Evolutionary conservation across 1,140 invertebrate species (phyloP).

Genomic region (Zeugodacus cucurbitae): DNA sequence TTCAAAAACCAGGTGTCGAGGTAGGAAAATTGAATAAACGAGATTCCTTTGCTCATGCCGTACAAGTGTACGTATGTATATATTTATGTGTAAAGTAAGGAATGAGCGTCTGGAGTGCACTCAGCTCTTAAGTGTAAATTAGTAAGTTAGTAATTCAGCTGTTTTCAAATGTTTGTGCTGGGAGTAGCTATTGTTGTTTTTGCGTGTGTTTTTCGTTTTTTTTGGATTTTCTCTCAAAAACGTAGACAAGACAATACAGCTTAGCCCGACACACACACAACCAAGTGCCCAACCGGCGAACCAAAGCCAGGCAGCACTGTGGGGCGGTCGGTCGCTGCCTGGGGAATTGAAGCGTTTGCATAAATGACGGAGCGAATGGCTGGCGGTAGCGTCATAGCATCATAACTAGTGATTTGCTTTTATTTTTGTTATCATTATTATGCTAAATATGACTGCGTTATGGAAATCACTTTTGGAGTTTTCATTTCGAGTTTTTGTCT

Average conservation of each 20-base stretch:
- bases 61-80: background rate
- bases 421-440: constrained; percentile 38
- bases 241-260: background rate
- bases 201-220: background rate
- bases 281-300: background rate
- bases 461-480: constrained; percentile 36
- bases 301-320: background rate
- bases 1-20: background rate
- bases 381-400: background rate
- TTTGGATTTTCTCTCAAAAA: background rate
- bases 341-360: constrained; percentile 17
- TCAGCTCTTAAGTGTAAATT: constrained; percentile 37
- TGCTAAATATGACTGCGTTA: constrained; percentile 36
- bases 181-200: constrained; percentile 2
- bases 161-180: constrained; percentile 36
- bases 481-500: background rate
- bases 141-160: constrained; percentile 31
- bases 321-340: background rate
- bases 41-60: background rate
- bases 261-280: background rate
- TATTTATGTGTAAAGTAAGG: background rate
- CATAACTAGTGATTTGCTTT: background rate
- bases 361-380: background rate
- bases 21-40: background rate
- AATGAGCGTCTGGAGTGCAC: constrained; percentile 33